Base-by-base conservation (phyloP, 2,888 invertebrate species). In the Leptopilina drosophilae region DNA sequence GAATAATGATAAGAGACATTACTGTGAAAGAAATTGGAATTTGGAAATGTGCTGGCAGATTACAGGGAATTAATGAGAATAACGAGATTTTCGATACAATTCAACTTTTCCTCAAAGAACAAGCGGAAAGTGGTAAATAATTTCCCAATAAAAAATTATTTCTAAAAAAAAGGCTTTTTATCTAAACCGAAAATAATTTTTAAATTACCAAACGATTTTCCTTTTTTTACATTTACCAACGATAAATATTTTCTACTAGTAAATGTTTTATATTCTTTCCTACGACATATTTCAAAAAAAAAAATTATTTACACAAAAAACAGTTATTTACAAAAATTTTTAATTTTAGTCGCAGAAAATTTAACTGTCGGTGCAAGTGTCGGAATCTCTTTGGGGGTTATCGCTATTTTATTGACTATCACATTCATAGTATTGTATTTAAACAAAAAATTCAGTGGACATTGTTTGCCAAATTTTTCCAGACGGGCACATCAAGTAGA, bases 31-130 rank as follows among this genome's bases (percentile, higher is more conserved):
- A 94, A 80, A 80, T 91, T 9, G 93, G 93, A 1, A 84, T 85
- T 26, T 94, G 93, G 93, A 92, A 91, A 0, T 94, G 93, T 77
- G 93, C 92, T 0, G 93, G 81, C 11, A 81, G 77, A 77, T 76
- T 85, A 12, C 65, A 78, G 20, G 82, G 65, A 20, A 11, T 67
- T 46, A 76, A 69, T 78, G n/a, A 12, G 1, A 59, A 40, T 56
- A 11, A 59, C 14, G 82, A 81, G 66, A 64, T 53, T n/a, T 80
- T 77, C 33, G 82, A 81, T 53, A 78, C 49, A 5, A 80, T 82
- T 46, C 14, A 56, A 12, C 46, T 82, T 20, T 11, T 53, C 42
- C 64, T 73, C 2, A 73, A 56, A 73, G 53, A 80, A 1, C 42
- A n/a, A 14, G 15, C 7, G 12, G 64, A 69, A 65, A 53, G 12